Percentiles rank a stretch among this genome's conserved stretches.
Conservation (phyloP, 2,888 invertebrate genomes). For the Sphinx pinastri region DNA sequence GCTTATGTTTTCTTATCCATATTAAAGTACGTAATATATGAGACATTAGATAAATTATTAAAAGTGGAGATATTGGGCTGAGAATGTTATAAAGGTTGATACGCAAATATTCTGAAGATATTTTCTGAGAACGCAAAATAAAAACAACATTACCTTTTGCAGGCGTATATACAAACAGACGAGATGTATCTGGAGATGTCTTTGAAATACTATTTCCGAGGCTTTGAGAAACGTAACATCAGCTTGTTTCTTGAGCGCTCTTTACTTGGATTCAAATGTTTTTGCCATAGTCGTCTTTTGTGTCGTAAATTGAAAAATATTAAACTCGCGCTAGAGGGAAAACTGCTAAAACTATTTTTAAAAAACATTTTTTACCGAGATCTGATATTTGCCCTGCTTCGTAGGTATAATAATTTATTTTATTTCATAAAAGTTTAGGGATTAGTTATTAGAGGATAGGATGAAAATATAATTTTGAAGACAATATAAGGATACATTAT, state of each 20-base stretch:
- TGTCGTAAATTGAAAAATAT: conserved; percentile 24
- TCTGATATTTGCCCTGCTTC: not conserved
- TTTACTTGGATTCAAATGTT: conserved; percentile 26
- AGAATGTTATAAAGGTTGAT: not conserved
- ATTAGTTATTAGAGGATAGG: too few species aligned
- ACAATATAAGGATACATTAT: not conserved
- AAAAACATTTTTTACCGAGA: conserved; percentile 20
- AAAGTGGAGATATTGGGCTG: not conserved
- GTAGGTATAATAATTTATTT: not conserved
- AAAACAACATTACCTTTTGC: conserved; percentile 23
- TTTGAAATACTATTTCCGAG: conserved; percentile 33
- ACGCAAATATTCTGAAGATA: conserved; percentile 6
- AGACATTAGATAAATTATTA: not conserved
- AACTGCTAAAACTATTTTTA: conserved; percentile 47
- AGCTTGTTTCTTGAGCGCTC: conserved; percentile 26
- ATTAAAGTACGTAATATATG: not conserved
- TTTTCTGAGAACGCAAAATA: conserved; percentile 4
- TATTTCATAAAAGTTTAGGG: not conserved
- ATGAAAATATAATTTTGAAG: not conserved
- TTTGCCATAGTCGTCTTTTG: conserved; percentile 26
- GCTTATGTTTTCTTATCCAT: not conserved
- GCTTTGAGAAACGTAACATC: conserved; percentile 28
- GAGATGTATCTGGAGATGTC: conserved; percentile 27
- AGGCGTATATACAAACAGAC: conserved; percentile 23
- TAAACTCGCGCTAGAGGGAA: conserved; percentile 14